phyloP scores from a whole-genome alignment of 2,888 invertebrate species.

The Drosophila ezoana region DNA sequence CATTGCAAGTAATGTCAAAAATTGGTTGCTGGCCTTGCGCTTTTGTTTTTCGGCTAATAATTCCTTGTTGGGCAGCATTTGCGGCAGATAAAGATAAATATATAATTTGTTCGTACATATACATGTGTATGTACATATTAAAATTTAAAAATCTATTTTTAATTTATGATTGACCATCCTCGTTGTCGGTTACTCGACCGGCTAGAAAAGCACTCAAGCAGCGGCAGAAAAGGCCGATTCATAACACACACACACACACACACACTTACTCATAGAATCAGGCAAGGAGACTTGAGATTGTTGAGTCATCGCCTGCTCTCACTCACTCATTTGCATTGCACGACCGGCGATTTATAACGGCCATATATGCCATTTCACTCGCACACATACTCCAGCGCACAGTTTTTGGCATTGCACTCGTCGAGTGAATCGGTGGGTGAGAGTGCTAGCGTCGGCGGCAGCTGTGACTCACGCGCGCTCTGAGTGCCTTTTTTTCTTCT shows the following conservation, averaged over 20 bases:
- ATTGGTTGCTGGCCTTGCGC: constrained; percentile 30
- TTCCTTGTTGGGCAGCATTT: constrained; percentile 5
- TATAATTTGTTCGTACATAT: constrained; percentile 29
- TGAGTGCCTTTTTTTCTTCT: constrained; percentile 50
- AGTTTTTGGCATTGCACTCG: constrained; percentile 65
- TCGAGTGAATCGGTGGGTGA: constrained; percentile 42
- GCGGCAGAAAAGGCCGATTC: constrained; percentile 61
- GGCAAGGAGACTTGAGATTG: constrained; percentile 50
- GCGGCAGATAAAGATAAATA: constrained; percentile 16
- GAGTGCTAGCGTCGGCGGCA: constrained; percentile 50
- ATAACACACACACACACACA: constrained; percentile 64
- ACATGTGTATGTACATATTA: constrained; percentile 38
- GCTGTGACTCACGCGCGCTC: constrained; percentile 61
- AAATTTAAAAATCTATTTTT: constrained; percentile 70
- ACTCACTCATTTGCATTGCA: constrained; percentile 75
- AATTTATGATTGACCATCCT: constrained; percentile 70
- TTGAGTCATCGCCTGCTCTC: constrained; percentile 79
- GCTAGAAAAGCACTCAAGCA: constrained; percentile 60
- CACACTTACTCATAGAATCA: constrained; percentile 26
- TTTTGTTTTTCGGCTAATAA: constrained; percentile 10
- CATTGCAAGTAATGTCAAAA: constrained; percentile 47
- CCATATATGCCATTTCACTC: constrained; percentile 64
- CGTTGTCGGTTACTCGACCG: constrained; percentile 67
- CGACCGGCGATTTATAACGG: constrained; percentile 73
- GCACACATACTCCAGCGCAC: constrained; percentile 59